Conservation (phyloP, 2,888 invertebrate species). For the Sinotaia quadrata region DNA sequence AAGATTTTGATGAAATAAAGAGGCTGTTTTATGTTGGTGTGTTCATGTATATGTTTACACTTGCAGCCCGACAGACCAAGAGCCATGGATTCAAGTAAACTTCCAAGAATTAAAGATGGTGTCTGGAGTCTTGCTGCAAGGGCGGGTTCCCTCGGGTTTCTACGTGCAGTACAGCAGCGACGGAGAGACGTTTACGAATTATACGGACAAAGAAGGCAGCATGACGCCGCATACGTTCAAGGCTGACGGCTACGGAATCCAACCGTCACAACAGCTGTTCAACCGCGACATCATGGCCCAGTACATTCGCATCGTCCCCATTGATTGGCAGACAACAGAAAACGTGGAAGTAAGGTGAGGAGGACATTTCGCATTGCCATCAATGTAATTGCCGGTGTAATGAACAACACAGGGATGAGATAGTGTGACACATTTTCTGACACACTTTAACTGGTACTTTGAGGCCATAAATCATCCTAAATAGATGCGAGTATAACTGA, state of each 20-base stretch:
- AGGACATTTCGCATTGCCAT: too few relatives aligned
- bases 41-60: not conserved
- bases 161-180: conserved; percentile 48
- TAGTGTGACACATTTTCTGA: too few relatives aligned
- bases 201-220: conserved; percentile 40
- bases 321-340: conserved; percentile 47
- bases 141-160: conserved; percentile 49
- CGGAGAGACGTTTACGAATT: conserved; percentile 46
- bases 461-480: too few relatives aligned
- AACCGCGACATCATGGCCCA: conserved; percentile 48
- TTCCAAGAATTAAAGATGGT: conserved; percentile 55
- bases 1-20: too few relatives aligned
- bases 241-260: conserved; percentile 45
- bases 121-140: conserved; percentile 51
- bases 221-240: conserved; percentile 43
- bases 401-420: too few relatives aligned
- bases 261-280: conserved; percentile 37
- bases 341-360: conserved; percentile 41
- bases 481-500: too few relatives aligned
- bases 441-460: too few relatives aligned
- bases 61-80: conserved; percentile 43
- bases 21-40: not conserved
- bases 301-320: conserved; percentile 52
- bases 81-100: conserved; percentile 56
- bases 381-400: too few relatives aligned